Conservation (phyloP, 2,888 invertebrate genomes). For the Sylvicola fuscatus region DNA sequence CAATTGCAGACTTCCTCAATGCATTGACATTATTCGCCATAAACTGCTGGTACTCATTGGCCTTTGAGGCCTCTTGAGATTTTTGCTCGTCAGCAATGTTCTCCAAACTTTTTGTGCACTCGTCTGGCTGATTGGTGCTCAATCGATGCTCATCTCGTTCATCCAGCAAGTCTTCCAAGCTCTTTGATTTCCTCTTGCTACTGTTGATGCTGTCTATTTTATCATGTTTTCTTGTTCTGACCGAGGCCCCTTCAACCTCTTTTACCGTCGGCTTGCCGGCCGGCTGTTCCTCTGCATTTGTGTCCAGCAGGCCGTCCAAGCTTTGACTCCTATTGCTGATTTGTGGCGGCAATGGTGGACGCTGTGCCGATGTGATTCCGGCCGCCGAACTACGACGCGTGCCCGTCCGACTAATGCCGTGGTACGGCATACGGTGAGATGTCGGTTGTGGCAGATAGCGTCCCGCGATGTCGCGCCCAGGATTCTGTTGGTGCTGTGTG, state of each 20-base stretch:
- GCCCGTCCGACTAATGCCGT: conserved; percentile 3
- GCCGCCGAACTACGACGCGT: conserved; percentile 20
- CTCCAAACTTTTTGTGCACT: conserved; percentile 23
- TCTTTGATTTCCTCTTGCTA: conserved; percentile 33
- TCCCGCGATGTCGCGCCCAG: conserved; percentile 9
- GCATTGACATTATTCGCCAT: neutral
- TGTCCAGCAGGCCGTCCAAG: conserved; percentile 39
- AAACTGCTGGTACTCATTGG: conserved; percentile 4
- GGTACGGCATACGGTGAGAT: neutral
- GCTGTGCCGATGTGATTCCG: conserved; percentile 16
- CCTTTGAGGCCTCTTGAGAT: conserved; percentile 5
- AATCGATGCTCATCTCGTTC: conserved; percentile 11
- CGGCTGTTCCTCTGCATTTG: conserved; percentile 8
- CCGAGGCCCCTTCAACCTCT: neutral
- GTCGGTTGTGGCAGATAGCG: neutral
- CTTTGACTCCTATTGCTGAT: conserved; percentile 33
- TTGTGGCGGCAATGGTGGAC: conserved; percentile 18
- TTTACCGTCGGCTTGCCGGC: conserved; percentile 7
- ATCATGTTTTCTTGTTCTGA: conserved; percentile 8
- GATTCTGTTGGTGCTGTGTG: conserved; percentile 14
- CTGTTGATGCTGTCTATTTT: conserved; percentile 9
- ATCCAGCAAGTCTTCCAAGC: conserved; percentile 39
- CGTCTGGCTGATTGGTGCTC: conserved; percentile 18
- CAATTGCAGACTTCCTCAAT: neutral
- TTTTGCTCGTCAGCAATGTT: conserved; percentile 11